phyloP scores from a whole-genome alignment of 2,113 vertebrate genomes.

The Limanda limanda region DNA sequence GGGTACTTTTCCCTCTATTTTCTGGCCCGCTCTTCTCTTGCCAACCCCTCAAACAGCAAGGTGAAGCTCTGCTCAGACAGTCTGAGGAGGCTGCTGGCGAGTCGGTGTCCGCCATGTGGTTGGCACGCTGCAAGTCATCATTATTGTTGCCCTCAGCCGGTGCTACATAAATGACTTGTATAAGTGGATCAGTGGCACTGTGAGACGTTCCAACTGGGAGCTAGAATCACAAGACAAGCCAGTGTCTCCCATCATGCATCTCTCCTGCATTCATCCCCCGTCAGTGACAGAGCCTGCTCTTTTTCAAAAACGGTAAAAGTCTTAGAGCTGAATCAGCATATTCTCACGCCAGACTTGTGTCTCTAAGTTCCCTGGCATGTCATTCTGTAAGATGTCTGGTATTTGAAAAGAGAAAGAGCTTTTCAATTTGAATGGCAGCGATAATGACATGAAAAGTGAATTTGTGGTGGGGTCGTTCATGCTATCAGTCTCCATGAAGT shows the following conservation, averaged over 20 bases:
- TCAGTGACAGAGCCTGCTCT: slow-evolving; percentile 48
- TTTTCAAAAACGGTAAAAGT: slow-evolving; percentile 50
- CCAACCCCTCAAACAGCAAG: slow-evolving; percentile 45
- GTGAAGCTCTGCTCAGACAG: slow-evolving; percentile 61
- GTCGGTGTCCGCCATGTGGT: slow-evolving; percentile 62
- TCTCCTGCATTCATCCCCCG: slow-evolving; percentile 52
- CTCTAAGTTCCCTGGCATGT: slow-evolving; percentile 23
- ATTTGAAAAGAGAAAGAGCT: slow-evolving; percentile 18
- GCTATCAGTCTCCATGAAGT: slow-evolving; percentile 23
- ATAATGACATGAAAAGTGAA: slow-evolving; percentile 51
- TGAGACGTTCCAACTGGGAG: slow-evolving; percentile 56
- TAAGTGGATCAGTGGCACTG: slow-evolving; percentile 52
- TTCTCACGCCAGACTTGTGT: slow-evolving; percentile 54
- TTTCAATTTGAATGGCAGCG: slow-evolving; percentile 29
- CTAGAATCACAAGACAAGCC: slow-evolving; percentile 58
- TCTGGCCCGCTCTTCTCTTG: slow-evolving; percentile 3
- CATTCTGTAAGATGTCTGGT: slow-evolving; percentile 22
- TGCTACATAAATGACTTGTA: slow-evolving; percentile 60
- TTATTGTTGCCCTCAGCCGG: slow-evolving; percentile 61
- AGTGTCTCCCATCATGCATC: slow-evolving; percentile 49
- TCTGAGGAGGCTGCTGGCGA: slow-evolving; percentile 52
- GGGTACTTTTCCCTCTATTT: not conserved
- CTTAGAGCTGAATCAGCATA: slow-evolving; percentile 54
- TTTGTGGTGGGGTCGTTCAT: slow-evolving; percentile 37
- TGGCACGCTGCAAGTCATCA: slow-evolving; percentile 64